Evolutionary conservation across 2,113 vertebrate species (phyloP).

Genomic region (Vicugna pacos): DNA sequence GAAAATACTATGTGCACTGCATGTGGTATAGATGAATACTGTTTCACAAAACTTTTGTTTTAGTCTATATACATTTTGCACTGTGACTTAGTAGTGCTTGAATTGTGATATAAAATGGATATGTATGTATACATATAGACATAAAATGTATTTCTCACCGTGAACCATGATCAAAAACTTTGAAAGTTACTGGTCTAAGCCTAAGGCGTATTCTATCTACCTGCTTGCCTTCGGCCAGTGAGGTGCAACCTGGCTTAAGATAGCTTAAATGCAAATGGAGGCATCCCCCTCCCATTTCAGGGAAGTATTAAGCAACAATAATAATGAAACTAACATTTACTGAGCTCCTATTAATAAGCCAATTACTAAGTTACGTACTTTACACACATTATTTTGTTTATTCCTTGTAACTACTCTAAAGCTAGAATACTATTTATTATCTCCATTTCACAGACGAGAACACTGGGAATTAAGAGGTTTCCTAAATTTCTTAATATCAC

Average conservation of each 20-base stretch:
- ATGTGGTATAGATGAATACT: neutral
- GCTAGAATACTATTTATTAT: constrained; percentile 26
- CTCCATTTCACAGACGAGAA: neutral
- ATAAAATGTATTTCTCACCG: constrained; percentile 39
- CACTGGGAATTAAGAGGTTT: constrained; percentile 27
- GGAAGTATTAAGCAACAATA: neutral
- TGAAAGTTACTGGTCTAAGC: constrained; percentile 17
- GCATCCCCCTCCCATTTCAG: neutral
- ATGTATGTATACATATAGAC: neutral
- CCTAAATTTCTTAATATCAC: neutral
- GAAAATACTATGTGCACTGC: constrained; percentile 9
- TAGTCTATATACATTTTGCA: constrained; percentile 11
- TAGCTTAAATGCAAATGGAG: constrained; percentile 16
- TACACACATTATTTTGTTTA: constrained; percentile 52
- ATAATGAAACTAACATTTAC: constrained; percentile 27
- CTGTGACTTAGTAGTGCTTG: neutral
- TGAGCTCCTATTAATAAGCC: constrained; percentile 5
- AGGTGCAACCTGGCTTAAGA: neutral
- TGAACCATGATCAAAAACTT: neutral
- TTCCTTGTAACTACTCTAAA: constrained; percentile 37
- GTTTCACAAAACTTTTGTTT: constrained; percentile 22
- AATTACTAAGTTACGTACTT: constrained; percentile 33
- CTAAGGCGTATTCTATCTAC: neutral
- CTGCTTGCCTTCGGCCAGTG: neutral
- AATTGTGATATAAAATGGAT: constrained; percentile 9